Base-by-base conservation (phyloP, 2,888 invertebrate genomes). In the Clunio marinus region DNA sequence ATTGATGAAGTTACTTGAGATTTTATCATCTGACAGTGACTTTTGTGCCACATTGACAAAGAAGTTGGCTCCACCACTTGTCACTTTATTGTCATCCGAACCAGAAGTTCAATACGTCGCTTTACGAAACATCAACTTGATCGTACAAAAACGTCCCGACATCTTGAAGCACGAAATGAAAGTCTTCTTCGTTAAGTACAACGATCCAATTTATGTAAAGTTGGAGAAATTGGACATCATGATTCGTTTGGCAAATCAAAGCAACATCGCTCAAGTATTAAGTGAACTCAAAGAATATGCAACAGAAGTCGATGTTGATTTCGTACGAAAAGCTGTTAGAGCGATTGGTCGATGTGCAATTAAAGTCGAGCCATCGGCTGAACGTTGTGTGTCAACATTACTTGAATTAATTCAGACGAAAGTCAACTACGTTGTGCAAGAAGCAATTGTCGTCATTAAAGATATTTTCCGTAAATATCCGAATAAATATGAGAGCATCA, bases 121-220 rank as follows among this genome's bases (percentile, higher is more conserved):
- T 0, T 81, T 99, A 69, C 81, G 99, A 72, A 99, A 99, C 79
- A 99, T 99, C 75, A 99, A 99, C 81, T 84, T 99, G 58, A 99
- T 99, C 71, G 99, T 99, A 15, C 99, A 99, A 80, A 99, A 99
- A 79, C 84, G 97, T 51, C 96, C 98, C 0, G 99, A 99, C 70
- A 98, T 99, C 73, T 81, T 99, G 57, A 99, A 99, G 77, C 96
- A 98, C 75, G 99, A 99, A 81, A 98, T 99, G 98, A 99, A 99
- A 84, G 95, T 94, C 70, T 99, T 99, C 82, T 99, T 99, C 78
- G 99, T 99, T 37, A 99, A 99, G 77, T 99, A 99, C 82, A 99
- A 99, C 79, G 99, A 99, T 81, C 99, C 99, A 0, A 99, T 99
- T 77, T 99, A 99, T 79, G 99, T 99, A 51, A 99, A 99, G 78